Evolutionary conservation across 2,797 vertebrate genomes (phyloP), one percentile per base, ranked within the genome.

Genomic region (Sciaenops ocellatus): DNA sequence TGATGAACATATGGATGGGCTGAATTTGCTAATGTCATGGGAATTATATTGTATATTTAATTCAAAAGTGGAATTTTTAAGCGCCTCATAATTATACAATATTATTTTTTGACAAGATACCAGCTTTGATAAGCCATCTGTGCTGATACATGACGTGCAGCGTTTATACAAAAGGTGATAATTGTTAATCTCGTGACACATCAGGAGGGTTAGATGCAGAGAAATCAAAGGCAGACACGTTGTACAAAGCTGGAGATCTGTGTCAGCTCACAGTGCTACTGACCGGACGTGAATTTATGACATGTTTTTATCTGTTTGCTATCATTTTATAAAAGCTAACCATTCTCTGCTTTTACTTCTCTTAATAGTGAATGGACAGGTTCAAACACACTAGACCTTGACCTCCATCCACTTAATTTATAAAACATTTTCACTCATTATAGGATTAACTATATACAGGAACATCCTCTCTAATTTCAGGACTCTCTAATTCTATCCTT

Each of bases 391-490:
- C 16, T 7, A 56, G 42, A 76, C 63, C 38, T 64, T 72, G 24
- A 85, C 78, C 46, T 44, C 42, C 65, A 54, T n/a, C 41, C 52
- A 50, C 52, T 20, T 56, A 18, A 28, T 81, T 48, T 77, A 28
- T 24, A 60, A 78, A 30, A 34, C 41, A 66, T 71, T 75, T 50
- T 18, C 22, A 30, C 74, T 82, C 66, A 78, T 73, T 86, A 76
- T 1, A 24, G 47, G 34, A n/a, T 51, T 42, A 74, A 54, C 50
- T 56, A 76, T 61, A 78, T 62, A 51, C 34, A 69, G 51, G 20
- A 69, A 76, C 41, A 55, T 54, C 13, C 44, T 68, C 54, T 60
- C 47, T 20, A 28, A 56, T 42, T 57, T 60, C 42, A 51, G 74
- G 42, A 18, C 52, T 18, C 48, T 48, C 52, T 80, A 34, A 84